phyloP scores from a whole-genome alignment of 2,888 invertebrate genomes.

The Papilio protenor region DNA sequence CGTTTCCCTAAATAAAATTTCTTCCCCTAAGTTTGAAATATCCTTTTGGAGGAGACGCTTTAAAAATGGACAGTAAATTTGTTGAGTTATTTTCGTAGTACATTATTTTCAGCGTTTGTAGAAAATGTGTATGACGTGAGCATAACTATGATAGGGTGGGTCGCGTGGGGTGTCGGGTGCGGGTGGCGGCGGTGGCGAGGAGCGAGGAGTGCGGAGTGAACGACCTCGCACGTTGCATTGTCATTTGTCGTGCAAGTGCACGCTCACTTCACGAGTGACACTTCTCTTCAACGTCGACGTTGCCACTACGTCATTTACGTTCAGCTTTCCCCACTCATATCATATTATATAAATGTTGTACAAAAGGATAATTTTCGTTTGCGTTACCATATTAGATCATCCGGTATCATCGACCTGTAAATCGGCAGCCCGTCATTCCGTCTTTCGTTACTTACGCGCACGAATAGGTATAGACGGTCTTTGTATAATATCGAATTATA shows the following conservation, averaged over 20 bases:
- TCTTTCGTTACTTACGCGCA: conserved; percentile 42
- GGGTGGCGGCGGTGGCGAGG: conserved; percentile 44
- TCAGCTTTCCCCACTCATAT: conserved; percentile 12
- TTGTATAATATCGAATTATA: conserved; percentile 44
- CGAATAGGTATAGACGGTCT: background rate
- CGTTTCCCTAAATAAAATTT: background rate
- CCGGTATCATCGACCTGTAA: conserved; percentile 60
- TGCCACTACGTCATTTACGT: conserved; percentile 22
- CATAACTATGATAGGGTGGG: conserved; percentile 43
- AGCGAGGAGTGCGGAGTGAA: conserved; percentile 56
- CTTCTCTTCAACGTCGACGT: conserved; percentile 23
- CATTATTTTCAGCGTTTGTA: background rate
- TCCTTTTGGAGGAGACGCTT: background rate
- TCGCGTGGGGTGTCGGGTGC: conserved; percentile 45
- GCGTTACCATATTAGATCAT: conserved; percentile 50
- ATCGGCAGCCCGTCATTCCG: conserved; percentile 42
- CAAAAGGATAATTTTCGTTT: conserved; percentile 6
- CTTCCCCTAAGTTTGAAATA: background rate
- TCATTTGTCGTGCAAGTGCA: conserved; percentile 54
- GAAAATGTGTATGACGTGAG: conserved; percentile 20
- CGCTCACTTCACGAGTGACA: conserved; percentile 43
- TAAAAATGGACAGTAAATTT: background rate
- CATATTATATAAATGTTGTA: conserved; percentile 28
- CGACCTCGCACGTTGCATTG: conserved; percentile 59
- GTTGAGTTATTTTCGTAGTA: background rate